These are phyloP conservation scores for Sphecodes monilicornis DNA, from an alignment of 2,888 invertebrate species.

Conservation along the genomic window DNA sequence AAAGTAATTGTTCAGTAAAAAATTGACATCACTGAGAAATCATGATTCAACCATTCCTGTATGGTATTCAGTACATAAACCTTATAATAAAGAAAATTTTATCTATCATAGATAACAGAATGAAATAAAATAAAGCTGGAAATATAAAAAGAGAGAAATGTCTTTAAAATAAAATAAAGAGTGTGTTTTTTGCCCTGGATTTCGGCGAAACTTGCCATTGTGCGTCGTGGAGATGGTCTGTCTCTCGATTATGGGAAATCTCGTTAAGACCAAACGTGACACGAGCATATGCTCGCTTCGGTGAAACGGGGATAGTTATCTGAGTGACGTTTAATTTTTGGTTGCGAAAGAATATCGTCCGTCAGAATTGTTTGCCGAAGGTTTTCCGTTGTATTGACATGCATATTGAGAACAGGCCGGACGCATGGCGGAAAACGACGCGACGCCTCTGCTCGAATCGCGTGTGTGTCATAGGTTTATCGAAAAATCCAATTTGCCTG, in stretches of 20 bases:
- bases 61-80: no score
- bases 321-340: constrained; percentile 46
- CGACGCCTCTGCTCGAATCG: neutral
- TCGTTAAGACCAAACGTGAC: constrained; percentile 36
- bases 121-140: no score
- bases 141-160: no score
- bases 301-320: constrained; percentile 39
- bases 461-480: neutral
- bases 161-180: no score
- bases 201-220: no score
- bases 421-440: neutral
- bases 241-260: constrained; percentile 12
- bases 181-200: no score
- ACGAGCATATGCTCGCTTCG: constrained; percentile 46
- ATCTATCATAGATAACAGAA: no score
- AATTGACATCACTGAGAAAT: no score
- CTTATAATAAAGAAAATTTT: no score
- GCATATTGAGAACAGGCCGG: neutral
- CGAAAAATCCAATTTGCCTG: neutral
- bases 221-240: neutral
- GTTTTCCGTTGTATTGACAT: constrained; percentile 13
- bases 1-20: no score
- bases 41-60: no score
- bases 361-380: constrained; percentile 38
- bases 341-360: constrained; percentile 11